phyloP scores from a whole-genome alignment of 2,888 invertebrate species.

The Phania funesta region DNA sequence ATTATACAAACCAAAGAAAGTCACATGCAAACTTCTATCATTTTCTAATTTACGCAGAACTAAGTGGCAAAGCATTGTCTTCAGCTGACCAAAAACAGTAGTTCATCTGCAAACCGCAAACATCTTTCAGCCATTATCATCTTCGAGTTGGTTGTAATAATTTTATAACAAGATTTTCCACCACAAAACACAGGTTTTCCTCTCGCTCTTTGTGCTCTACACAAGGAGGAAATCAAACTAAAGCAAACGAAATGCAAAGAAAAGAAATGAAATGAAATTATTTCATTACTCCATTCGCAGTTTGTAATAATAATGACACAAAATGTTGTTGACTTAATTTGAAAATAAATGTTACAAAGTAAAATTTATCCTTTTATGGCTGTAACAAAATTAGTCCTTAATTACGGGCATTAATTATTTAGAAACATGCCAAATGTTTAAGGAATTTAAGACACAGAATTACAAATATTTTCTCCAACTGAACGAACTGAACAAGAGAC shows the following conservation, averaged over 20 bases:
- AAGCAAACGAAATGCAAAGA: neutral
- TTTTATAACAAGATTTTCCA: slow-evolving; percentile 31
- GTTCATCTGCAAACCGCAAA: slow-evolving; percentile 46
- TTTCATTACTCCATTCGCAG: slow-evolving; percentile 36
- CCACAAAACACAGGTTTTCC: slow-evolving; percentile 45
- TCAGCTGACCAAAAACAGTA: slow-evolving; percentile 41
- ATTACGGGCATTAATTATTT: slow-evolving; percentile 66
- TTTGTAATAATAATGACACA: slow-evolving; percentile 64
- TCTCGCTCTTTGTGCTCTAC: slow-evolving; percentile 1
- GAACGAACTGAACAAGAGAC: slow-evolving; percentile 24
- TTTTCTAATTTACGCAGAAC: slow-evolving; percentile 1
- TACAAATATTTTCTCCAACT: neutral
- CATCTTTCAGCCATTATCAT: slow-evolving; percentile 61
- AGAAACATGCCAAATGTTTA: slow-evolving; percentile 53
- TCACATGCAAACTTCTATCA: neutral
- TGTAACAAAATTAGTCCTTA: slow-evolving; percentile 66
- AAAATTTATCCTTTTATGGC: slow-evolving; percentile 57
- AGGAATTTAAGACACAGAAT: slow-evolving; percentile 57
- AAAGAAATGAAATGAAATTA: slow-evolving; percentile 41
- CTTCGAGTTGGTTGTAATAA: slow-evolving; percentile 34
- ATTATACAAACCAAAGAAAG: neutral
- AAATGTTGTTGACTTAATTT: slow-evolving; percentile 69
- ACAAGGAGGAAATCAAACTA: neutral
- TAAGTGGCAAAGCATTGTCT: slow-evolving; percentile 1
- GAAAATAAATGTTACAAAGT: slow-evolving; percentile 67